phyloP scores from a whole-genome alignment of 2,113 vertebrate species.

The Thomomys bottae region DNA sequence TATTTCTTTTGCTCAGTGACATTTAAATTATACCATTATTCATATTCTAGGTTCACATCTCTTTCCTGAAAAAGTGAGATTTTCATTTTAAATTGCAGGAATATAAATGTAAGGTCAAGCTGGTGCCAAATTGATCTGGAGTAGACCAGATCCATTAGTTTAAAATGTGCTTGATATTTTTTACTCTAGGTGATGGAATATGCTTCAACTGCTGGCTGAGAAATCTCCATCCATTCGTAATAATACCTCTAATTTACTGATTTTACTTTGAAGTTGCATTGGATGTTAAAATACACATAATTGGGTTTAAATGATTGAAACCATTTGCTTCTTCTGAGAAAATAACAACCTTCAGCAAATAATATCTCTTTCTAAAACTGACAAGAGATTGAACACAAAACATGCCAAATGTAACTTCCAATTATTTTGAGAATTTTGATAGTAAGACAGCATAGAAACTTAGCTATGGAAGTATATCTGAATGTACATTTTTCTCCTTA shows the following conservation, averaged over 20 bases:
- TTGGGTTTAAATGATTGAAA: slow-evolving; percentile 71
- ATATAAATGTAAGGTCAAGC: slow-evolving; percentile 64
- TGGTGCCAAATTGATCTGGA: slow-evolving; percentile 33
- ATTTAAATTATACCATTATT: slow-evolving; percentile 44
- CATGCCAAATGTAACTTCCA: neutral
- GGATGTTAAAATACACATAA: slow-evolving; percentile 66
- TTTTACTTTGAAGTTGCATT: slow-evolving; percentile 61
- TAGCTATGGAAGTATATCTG: neutral
- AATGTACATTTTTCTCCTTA: neutral
- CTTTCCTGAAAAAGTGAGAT: slow-evolving; percentile 59
- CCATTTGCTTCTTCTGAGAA: slow-evolving; percentile 58
- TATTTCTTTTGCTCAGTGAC: neutral
- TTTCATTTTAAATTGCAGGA: slow-evolving; percentile 46
- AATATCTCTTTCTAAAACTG: neutral
- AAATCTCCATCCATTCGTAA: slow-evolving; percentile 45
- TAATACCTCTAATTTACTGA: slow-evolving; percentile 69
- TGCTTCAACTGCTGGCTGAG: neutral
- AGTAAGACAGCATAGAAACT: neutral
- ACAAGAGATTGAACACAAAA: slow-evolving; percentile 16
- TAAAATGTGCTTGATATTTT: slow-evolving; percentile 55
- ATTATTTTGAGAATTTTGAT: slow-evolving; percentile 29
- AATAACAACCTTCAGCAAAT: slow-evolving; percentile 54
- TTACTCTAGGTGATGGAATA: neutral
- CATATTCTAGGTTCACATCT: slow-evolving; percentile 37
- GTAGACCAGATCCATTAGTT: slow-evolving; percentile 11